Evolutionary conservation across 2,888 invertebrate species (phyloP).

Genomic region (Zygogramma bicolorata): DNA sequence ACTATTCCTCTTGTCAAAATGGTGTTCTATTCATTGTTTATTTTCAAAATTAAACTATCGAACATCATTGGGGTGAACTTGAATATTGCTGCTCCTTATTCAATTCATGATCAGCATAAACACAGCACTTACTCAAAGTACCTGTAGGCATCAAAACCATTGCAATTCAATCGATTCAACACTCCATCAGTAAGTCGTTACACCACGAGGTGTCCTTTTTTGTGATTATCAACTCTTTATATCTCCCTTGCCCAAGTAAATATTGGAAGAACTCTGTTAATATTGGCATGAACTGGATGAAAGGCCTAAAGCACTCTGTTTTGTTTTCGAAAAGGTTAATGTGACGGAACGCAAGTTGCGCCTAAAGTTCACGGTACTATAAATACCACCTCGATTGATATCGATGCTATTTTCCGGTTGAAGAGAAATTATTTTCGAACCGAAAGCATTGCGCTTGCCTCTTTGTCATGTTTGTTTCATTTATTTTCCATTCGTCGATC

Average conservation of each 20-base stretch:
- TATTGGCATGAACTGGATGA: constrained; percentile 13
- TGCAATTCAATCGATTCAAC: neutral
- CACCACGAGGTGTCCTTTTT: constrained; percentile 6
- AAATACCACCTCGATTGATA: neutral
- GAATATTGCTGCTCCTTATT: too few species aligned
- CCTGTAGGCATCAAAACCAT: neutral
- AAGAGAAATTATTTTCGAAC: neutral
- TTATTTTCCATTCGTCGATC: neutral
- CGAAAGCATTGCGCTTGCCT: neutral
- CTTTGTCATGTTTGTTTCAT: neutral
- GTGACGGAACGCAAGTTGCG: neutral
- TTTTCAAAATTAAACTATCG: too few species aligned
- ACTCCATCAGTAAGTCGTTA: neutral
- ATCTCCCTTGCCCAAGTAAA: constrained; percentile 13
- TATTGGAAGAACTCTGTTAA: constrained; percentile 18
- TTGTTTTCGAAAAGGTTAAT: constrained; percentile 9
- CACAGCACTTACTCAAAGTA: neutral
- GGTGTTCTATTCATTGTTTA: too few species aligned
- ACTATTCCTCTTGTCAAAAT: too few species aligned
- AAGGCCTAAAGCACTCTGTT: neutral
- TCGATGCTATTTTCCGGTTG: neutral
- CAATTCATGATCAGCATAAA: too few species aligned
- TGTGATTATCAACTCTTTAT: neutral
- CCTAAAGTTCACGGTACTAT: constrained; percentile 8
- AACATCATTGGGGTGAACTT: too few species aligned